Base-by-base conservation (phyloP, 2,797 vertebrate genomes). In the Caiman crocodilus region DNA sequence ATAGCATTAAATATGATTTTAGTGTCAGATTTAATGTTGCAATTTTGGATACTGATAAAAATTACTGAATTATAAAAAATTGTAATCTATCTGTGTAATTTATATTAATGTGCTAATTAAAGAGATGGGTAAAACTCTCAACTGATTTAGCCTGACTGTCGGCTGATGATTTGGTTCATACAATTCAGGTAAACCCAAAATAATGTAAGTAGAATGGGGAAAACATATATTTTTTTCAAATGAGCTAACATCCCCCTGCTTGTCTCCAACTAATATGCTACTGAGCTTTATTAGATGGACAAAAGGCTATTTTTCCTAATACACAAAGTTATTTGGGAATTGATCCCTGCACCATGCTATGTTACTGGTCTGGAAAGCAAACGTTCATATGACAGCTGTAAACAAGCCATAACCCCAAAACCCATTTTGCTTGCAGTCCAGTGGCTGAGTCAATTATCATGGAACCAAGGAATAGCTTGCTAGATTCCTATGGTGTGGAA, bases 401-500 rank as follows among this genome's bases (percentile, higher is more conserved):
- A 23, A 25, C 58, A 35, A 26, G 30, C 23, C 13, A 17, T 59
- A 21, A 5, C 23, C 4, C 73, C 0, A 1, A 67, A 75, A 26
- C 4, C 0, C 5, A 0, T 0, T 73, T 74, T 9, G n/a, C 26
- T 2, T 2, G 42, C 83, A 79, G 42, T 2, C 2, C 18, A 18
- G 71, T 56, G 77, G 18, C 55, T 20, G 11, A 42, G 2, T 1
- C 1, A 23, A 14, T 76, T 76, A 56, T 17, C 12, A 23, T 76
- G 28, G n/a, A 23, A 57, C n/a, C 75, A 1, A 3, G 25, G 82
- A 55, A 16, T 55, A 1, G 0, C 28, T 26, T 65, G 35, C 3
- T 61, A 67, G 58, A 42, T 56, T 7, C 0, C 0, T 63, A 26
- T 20, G 1, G 15, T 0, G 0, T n/a, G 4, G 2, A 0, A 55